Base-by-base conservation (phyloP, 2,113 vertebrate genomes). In the Hippocampus mohnikei region DNA sequence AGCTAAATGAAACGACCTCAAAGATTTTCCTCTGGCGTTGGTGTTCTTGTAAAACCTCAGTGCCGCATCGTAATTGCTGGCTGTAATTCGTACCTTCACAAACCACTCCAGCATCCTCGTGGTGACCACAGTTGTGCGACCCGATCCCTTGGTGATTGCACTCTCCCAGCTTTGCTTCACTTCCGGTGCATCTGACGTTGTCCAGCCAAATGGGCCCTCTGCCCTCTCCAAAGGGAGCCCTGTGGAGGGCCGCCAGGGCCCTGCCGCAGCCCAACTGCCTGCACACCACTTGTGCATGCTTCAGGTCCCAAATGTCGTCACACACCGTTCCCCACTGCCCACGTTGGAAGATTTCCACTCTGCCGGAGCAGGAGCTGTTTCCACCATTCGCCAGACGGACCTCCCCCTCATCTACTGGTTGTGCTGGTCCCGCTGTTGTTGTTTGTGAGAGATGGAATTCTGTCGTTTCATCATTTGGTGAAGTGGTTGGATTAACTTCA, bases 261-360 rank as follows among this genome's bases (percentile, higher is more conserved):
- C 29, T 29, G 29, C 29, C 29, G 2, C 29, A 29, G 29, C 29
- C 29, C 29, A 29, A 29, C 29, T 29, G 29, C 2, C 29, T 29
- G 29, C 29, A 29, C 29, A 29, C 29, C 29, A 29, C 29, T 29
- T 29, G 29, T 29, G 29, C 29, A 29, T 29, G 29, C 29, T 29
- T 29, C 29, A 29, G 29, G 29, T 29, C 29, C 29, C 29, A 29
- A 11, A 91, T 0, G 58, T 89, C 84, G 8, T 87, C 82, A 76
- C 87, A 89, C 63, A 87, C 84, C 0, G 86, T 84, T 63, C 88
- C 86, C 85, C 86, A 88, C 60, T 76, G 76, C 48, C 81, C 86
- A 16, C 0, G 8, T 52, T 71, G 70, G 68, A 80, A 83, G 80
- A 82, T 70, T 80, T 89, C 83, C 1, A 89, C 80, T 63, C 86